These are phyloP conservation scores for Psilopsiagon aurifrons DNA, from an alignment of 2,113 vertebrate species.

Conservation along the genomic window DNA sequence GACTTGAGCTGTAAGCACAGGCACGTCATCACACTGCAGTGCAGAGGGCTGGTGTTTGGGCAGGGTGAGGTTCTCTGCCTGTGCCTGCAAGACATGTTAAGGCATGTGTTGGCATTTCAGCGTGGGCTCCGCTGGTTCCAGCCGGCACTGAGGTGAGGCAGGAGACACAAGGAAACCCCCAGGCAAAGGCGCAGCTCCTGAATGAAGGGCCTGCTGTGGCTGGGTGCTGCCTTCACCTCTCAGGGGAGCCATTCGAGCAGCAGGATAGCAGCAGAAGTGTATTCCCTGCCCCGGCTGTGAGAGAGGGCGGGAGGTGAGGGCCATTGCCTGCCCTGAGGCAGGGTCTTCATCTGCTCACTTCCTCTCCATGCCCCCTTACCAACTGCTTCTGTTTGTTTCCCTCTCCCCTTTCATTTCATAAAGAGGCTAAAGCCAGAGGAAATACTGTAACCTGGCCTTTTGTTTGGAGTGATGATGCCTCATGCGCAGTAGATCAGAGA, in stretches of 20 bases:
- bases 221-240: fast-evolving
- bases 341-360: not conserved
- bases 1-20: fast-evolving
- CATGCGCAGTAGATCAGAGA: fast-evolving
- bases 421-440: not conserved
- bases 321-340: not conserved
- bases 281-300: no score
- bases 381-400: not conserved
- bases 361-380: not conserved
- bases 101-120: not conserved
- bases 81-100: not conserved
- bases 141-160: fast-evolving
- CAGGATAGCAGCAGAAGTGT: not conserved
- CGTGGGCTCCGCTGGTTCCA: not conserved
- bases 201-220: not conserved
- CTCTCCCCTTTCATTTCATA: not conserved
- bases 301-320: fast-evolving
- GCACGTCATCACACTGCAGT: fast-evolving
- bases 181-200: not conserved
- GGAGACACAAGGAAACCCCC: not conserved
- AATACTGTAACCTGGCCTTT: not conserved
- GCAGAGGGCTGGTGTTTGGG: fast-evolving
- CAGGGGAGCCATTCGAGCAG: fast-evolving
- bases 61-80: not conserved
- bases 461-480: not conserved